phyloP scores from a whole-genome alignment of 1,140 invertebrate species.

The Cyclina sinensis region DNA sequence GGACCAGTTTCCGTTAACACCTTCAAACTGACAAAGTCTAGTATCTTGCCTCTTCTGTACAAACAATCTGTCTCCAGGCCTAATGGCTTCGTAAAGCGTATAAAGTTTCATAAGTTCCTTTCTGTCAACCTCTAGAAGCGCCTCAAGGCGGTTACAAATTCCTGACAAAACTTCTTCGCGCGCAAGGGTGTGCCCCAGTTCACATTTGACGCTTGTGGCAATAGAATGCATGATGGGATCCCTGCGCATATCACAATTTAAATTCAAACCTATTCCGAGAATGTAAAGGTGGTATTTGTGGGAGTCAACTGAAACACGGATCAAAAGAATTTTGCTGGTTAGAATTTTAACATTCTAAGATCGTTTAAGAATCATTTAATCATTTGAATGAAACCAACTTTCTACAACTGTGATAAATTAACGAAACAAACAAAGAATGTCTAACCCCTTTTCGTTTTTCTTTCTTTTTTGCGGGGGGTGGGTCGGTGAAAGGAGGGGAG shows the following conservation, averaged over 20 bases:
- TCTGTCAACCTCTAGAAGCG: constrained; percentile 18
- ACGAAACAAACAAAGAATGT: no score
- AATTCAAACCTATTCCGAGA: constrained; percentile 78
- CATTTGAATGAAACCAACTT: no score
- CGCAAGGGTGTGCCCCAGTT: constrained; percentile 59
- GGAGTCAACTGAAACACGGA: neutral
- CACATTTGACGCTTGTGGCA: constrained; percentile 74
- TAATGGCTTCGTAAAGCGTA: constrained; percentile 8
- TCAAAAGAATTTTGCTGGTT: no score
- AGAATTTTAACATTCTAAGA: no score
- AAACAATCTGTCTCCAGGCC: constrained; percentile 1
- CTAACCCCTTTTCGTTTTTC: no score
- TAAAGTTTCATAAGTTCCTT: constrained; percentile 45
- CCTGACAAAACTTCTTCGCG: constrained; percentile 72
- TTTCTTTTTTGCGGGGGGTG: no score
- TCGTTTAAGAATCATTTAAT: no score
- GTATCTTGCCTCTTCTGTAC: neutral
- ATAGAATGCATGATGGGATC: constrained; percentile 64
- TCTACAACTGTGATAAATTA: no score
- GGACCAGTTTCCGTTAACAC: constrained; percentile 13
- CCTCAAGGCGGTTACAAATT: constrained; percentile 71
- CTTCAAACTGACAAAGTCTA: neutral
- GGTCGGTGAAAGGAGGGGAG: no score
- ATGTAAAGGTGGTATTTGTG: constrained; percentile 55
- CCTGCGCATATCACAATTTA: constrained; percentile 75